These are phyloP conservation scores for Chalcosyrphus nemorum DNA, from an alignment of 2,888 invertebrate species.

Conservation along the genomic window DNA sequence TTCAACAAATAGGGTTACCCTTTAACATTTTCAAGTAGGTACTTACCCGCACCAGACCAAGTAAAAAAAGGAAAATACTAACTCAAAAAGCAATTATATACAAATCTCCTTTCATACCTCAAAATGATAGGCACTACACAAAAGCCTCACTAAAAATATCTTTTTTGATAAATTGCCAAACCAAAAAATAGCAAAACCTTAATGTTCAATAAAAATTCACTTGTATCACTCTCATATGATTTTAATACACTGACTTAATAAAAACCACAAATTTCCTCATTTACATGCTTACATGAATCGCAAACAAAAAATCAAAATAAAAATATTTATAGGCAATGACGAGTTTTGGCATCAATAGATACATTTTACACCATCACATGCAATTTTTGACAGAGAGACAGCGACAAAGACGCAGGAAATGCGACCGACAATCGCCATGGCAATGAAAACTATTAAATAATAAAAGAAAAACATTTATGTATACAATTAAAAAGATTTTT, in stretches of 20 bases:
- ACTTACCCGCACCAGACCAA: too few species aligned
- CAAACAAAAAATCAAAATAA: conserved; percentile 4
- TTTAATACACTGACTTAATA: conserved; percentile 32
- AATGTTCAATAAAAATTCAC: conserved; percentile 31
- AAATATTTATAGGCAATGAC: neutral
- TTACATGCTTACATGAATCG: too few species aligned
- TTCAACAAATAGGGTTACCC: too few species aligned
- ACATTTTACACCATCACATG: conserved; percentile 27
- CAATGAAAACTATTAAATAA: neutral
- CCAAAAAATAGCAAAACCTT: neutral
- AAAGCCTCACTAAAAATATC: neutral
- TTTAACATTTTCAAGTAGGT: too few species aligned
- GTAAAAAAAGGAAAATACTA: neutral
- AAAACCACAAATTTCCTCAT: conserved; percentile 25
- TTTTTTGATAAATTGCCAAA: conserved; percentile 24
- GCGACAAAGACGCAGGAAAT: conserved; percentile 7
- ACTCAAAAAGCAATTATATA: neutral
- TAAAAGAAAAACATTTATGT: neutral
- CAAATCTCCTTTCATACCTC: neutral
- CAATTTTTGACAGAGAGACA: conserved; percentile 15
- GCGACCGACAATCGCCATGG: conserved; percentile 18
- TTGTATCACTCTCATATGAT: conserved; percentile 49
- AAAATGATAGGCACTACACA: neutral
- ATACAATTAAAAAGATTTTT: neutral
- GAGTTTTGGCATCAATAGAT: conserved; percentile 28